Base-by-base conservation (phyloP, 2,113 vertebrate genomes). In the Coptodon rendalli region DNA sequence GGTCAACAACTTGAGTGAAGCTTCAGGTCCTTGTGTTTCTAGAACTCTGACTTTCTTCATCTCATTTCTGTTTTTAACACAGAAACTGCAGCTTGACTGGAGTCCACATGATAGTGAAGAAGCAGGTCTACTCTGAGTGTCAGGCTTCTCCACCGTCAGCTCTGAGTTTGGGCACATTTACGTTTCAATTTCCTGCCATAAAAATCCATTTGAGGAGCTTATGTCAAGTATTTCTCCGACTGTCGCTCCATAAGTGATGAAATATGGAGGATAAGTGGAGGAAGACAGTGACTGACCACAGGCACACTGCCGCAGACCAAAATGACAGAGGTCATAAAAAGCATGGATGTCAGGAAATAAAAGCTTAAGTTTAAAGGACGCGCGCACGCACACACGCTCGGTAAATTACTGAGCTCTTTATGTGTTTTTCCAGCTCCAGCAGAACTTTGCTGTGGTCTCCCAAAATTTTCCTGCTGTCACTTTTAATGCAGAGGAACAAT, bases 311-410 rank as follows among this genome's bases (percentile, higher is more conserved):
- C 54, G 54, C 86, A 82, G 54, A 87, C 86, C 81, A 66, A 80
- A 87, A 87, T 80, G 68, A 87, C 86, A 63, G 86, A 87, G 71
- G 81, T 87, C 86, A 83, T 87, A 83, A 87, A 83, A 87, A 83
- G 31, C 16, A 71, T 87, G 53, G 45, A 31, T 53, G 86, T 63
- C 68, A 83, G 71, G 68, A 83, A 83, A 53, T 61, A 56, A 71
- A 81, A 57, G 61, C 29, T 22, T 22, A 22, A 22, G 22, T 63
- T 80, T 43, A 34, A 66, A 80, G 78, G 73, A 52, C n/a, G 1
- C 22, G 27, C 3, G 10, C 59, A 36, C 4, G 3, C 63, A 9
- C 66, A 43, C n/a, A 71, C 4, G 1, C 7, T 11, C 24, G 63
- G 54, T 16, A 36, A 86, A 61, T 76, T 40, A 61, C 80, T 61